Conservation (phyloP, 2,888 invertebrate genomes). For the Cephus nigrinus region DNA sequence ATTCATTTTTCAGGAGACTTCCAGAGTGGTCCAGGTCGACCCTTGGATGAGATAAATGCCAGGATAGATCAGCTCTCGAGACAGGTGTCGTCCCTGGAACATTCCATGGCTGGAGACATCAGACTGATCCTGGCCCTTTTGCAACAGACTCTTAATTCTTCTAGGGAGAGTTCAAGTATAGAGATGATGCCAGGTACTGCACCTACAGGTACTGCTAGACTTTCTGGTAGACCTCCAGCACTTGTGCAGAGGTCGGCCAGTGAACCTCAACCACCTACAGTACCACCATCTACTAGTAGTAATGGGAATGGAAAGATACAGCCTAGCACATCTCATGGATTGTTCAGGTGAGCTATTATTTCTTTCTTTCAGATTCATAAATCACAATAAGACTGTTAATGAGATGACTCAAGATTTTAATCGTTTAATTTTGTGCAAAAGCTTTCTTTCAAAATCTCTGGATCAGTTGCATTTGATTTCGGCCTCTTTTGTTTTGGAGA, state of each 20-base stretch:
- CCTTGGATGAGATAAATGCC: slow-evolving; percentile 71
- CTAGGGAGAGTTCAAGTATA: slow-evolving; percentile 58
- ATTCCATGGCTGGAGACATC: slow-evolving; percentile 79
- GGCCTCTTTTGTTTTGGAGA: slow-evolving; percentile 65
- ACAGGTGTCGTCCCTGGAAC: slow-evolving; percentile 78
- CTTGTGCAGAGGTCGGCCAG: slow-evolving; percentile 73
- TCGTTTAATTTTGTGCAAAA: slow-evolving; percentile 39
- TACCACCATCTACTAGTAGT: slow-evolving; percentile 68
- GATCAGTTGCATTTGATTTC: slow-evolving; percentile 66
- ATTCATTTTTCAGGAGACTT: slow-evolving; percentile 49
- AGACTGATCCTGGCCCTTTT: slow-evolving; percentile 77
- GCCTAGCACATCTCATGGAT: slow-evolving; percentile 59
- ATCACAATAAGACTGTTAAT: background rate
- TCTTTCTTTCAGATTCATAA: background rate
- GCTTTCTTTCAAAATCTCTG: slow-evolving; percentile 65
- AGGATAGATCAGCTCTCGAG: slow-evolving; percentile 78
- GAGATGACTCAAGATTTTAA: background rate
- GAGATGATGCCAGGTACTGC: slow-evolving; percentile 71
- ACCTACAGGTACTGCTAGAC: slow-evolving; percentile 67
- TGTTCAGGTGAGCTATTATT: slow-evolving; percentile 52
- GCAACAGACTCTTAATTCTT: slow-evolving; percentile 68
- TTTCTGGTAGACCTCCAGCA: slow-evolving; percentile 59
- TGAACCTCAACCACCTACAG: slow-evolving; percentile 72
- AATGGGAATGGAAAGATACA: slow-evolving; percentile 56
- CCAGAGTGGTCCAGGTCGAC: slow-evolving; percentile 66